phyloP scores from a whole-genome alignment of 2,888 invertebrate species.

The Temnothorax rugatulus region DNA sequence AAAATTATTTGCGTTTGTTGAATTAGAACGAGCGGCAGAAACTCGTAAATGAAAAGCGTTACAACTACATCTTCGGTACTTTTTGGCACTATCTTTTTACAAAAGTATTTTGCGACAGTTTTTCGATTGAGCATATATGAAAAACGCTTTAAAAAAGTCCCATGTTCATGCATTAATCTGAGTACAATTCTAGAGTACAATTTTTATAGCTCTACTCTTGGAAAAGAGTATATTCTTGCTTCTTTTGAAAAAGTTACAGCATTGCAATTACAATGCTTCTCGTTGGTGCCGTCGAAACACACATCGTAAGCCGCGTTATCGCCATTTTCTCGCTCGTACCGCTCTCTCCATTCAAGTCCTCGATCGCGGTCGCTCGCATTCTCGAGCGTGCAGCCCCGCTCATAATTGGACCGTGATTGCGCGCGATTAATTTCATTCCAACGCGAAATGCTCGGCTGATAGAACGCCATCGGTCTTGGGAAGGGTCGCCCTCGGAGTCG shows the following conservation, averaged over 20 bases:
- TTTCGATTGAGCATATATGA: neutral
- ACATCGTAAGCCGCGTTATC: neutral
- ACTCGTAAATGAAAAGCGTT: neutral
- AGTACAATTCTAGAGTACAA: neutral
- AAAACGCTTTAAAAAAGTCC: neutral
- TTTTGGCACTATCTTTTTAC: neutral
- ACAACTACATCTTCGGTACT: neutral
- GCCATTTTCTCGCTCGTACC: conserved; percentile 6
- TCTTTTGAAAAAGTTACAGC: neutral
- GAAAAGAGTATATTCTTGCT: neutral
- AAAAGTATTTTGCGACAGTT: neutral
- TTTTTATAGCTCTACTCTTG: neutral
- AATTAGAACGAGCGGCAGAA: neutral
- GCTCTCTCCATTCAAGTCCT: conserved; percentile 4
- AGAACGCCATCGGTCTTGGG: conserved; percentile 47
- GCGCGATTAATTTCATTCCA: conserved; percentile 51
- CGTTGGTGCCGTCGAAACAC: conserved; percentile 7
- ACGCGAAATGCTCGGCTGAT: conserved; percentile 32
- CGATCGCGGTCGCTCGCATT: conserved; percentile 38
- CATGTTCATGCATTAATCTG: neutral
- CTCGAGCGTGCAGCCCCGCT: conserved; percentile 1
- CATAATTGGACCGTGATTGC: conserved; percentile 55
- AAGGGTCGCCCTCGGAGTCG: conserved; percentile 15
- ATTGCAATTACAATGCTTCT: neutral
- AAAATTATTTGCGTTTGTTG: neutral